phyloP scores from a whole-genome alignment of 2,888 invertebrate genomes.

The Apomyelois bistriatella region DNA sequence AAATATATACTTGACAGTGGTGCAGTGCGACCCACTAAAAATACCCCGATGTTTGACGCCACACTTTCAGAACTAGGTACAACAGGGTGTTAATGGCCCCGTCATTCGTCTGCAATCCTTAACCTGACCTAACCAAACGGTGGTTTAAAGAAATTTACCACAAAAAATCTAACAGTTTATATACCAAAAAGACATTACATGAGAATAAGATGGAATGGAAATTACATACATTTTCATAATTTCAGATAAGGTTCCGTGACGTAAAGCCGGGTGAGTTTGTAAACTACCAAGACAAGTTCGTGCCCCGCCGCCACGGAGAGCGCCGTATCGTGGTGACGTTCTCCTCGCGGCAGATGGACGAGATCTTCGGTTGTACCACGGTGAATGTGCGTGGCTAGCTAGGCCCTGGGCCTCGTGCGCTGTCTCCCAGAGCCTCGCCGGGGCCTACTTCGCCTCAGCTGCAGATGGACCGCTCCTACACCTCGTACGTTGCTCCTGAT shows the following conservation, averaged over 20 bases:
- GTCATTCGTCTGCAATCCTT: no score
- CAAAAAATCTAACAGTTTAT: no score
- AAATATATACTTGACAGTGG: no score
- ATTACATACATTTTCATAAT: no score
- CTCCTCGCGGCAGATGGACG: slow-evolving; percentile 82
- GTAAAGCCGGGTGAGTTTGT: slow-evolving; percentile 83
- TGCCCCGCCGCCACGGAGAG: slow-evolving; percentile 80
- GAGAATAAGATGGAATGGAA: no score
- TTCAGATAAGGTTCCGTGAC: slow-evolving; percentile 78
- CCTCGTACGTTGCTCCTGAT: slow-evolving; percentile 57
- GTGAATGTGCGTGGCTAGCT: slow-evolving; percentile 78
- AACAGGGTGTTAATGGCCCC: no score
- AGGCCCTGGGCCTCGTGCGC: slow-evolving; percentile 64
- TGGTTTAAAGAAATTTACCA: no score
- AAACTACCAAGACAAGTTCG: slow-evolving; percentile 80
- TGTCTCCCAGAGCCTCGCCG: slow-evolving; percentile 57
- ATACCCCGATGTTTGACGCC: no score
- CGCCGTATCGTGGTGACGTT: slow-evolving; percentile 83
- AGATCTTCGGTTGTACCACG: slow-evolving; percentile 80
- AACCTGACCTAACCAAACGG: no score
- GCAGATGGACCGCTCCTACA: slow-evolving; percentile 60
- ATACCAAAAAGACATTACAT: no score
- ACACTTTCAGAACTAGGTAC: no score
- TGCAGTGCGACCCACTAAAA: no score
- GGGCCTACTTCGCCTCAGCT: slow-evolving; percentile 56